Evolutionary conservation across 2,113 vertebrate species (phyloP).

Genomic region (Campylorhamphus procurvoides): DNA sequence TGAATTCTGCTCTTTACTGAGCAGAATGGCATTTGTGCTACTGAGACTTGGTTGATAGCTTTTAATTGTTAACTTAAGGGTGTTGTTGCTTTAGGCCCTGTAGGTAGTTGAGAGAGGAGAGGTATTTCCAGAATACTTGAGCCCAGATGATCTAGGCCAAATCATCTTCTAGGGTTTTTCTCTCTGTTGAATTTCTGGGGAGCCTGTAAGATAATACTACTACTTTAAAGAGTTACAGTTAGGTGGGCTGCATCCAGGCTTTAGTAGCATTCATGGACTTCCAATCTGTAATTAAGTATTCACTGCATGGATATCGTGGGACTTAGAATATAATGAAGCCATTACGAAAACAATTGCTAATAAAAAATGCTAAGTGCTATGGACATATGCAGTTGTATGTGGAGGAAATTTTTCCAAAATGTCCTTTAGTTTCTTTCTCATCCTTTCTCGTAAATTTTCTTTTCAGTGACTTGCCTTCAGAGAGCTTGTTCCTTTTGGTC

Average conservation of each 20-base stretch:
- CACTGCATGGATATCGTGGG: neutral
- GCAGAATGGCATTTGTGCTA: neutral
- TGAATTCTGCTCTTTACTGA: neutral
- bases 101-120: neutral
- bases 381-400: neutral
- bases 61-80: neutral
- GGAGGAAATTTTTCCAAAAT: neutral
- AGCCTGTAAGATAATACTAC: neutral
- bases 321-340: neutral
- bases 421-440: neutral
- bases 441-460: neutral
- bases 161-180: neutral
- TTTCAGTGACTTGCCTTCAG: neutral
- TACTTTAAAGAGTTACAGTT: neutral
- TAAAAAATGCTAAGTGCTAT: neutral
- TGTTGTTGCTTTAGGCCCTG: neutral
- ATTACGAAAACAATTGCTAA: neutral
- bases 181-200: neutral
- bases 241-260: neutral
- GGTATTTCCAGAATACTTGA: neutral
- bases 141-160: neutral
- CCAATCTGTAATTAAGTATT: neutral
- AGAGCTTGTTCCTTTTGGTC: neutral
- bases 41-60: neutral
- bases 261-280: neutral